phyloP scores from a whole-genome alignment of 2,797 vertebrate genomes.

The Numenius phaeopus region DNA sequence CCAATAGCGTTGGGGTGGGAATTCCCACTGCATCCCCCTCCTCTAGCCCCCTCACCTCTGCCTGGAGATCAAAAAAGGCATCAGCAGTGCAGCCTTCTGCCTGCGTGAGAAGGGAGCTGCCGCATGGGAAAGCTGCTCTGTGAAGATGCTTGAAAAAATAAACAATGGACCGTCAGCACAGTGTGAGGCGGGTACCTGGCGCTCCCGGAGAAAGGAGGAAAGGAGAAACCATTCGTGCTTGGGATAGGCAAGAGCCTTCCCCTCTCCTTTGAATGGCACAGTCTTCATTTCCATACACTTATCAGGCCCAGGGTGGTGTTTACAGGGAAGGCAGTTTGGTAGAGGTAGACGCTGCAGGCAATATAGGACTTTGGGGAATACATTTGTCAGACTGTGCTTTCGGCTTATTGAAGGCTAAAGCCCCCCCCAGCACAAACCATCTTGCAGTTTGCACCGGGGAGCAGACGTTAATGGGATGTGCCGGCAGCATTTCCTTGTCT shows the following conservation, averaged over 20 bases:
- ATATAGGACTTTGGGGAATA: neutral
- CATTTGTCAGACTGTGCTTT: neutral
- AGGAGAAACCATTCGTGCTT: neutral
- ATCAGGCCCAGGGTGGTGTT: neutral
- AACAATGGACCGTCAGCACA: neutral
- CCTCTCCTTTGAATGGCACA: neutral
- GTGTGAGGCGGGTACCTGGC: neutral
- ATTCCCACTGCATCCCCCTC: constrained; percentile 41
- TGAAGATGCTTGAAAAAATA: constrained; percentile 45
- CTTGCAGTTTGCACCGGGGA: neutral
- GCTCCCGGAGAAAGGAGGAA: neutral
- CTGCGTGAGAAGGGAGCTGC: constrained; percentile 6
- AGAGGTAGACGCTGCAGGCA: neutral
- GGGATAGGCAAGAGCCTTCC: neutral
- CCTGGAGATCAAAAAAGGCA: constrained; percentile 48
- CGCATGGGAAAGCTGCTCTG: constrained; percentile 27
- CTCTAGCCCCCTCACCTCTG: constrained; percentile 34
- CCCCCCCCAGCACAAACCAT: neutral
- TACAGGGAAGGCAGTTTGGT: neutral
- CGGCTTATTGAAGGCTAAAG: neutral
- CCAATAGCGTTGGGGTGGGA: constrained; percentile 16
- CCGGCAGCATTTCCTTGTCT: neutral
- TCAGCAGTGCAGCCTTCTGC: constrained; percentile 12
- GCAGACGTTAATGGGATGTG: neutral
- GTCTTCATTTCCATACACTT: neutral